These are phyloP conservation scores for Mycetomoellerius zeteki DNA, from an alignment of 1,140 invertebrate genomes.

Conservation along the genomic window DNA sequence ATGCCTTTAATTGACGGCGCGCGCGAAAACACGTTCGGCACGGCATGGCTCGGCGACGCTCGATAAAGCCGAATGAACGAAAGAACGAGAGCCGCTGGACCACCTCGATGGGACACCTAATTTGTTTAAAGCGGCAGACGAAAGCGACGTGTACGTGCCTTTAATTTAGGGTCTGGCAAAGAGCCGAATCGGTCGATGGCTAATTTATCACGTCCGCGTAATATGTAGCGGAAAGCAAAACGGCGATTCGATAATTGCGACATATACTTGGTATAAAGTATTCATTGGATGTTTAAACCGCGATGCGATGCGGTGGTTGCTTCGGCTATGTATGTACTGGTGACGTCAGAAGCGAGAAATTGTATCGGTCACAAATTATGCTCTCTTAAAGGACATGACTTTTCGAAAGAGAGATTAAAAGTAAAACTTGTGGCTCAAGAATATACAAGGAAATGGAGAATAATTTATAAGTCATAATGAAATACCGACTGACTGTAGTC, in stretches of 20 bases:
- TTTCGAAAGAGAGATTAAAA: background rate
- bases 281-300: background rate
- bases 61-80: constrained; percentile 77
- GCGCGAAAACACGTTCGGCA: constrained; percentile 84
- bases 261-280: background rate
- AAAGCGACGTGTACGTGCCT: constrained; percentile 42
- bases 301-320: background rate
- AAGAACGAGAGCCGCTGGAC: constrained; percentile 46
- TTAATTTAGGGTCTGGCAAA: constrained; percentile 47
- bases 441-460: background rate
- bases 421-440: background rate
- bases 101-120: constrained; percentile 65
- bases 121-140: constrained; percentile 55
- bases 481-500: background rate
- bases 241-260: constrained; percentile 32
- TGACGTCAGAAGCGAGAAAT: constrained; percentile 7
- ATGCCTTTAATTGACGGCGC: constrained; percentile 86
- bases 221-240: background rate
- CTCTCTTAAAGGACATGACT: background rate
- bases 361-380: background rate
- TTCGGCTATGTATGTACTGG: background rate
- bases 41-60: constrained; percentile 68
- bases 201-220: constrained; percentile 39
- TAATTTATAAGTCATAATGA: background rate
- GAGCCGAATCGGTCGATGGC: constrained; percentile 26